A percentile compares a stretch with the other conserved stretches of the same genome.
phyloP scores from a whole-genome alignment of 2,797 vertebrate genomes.

The Todus mexicanus region DNA sequence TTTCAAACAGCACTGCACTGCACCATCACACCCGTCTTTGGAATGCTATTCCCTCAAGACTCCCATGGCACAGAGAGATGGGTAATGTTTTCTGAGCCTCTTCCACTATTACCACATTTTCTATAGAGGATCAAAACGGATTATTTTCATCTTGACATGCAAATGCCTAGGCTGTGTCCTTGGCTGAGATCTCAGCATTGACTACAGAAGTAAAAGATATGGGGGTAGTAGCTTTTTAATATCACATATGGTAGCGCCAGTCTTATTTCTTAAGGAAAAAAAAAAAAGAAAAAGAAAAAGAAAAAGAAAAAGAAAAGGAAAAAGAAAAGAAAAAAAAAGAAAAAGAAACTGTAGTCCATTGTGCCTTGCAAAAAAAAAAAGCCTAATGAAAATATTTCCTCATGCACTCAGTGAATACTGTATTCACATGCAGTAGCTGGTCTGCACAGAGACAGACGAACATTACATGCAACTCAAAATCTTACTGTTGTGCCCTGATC shows the following conservation, averaged over 20 bases:
- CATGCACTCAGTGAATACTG: not conserved
- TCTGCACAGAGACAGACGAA: not conserved
- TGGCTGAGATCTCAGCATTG: slow-evolving; percentile 36
- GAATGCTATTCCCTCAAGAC: slow-evolving; percentile 39
- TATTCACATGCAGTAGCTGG: not conserved
- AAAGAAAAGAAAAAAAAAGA: not conserved
- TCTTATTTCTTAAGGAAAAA: not conserved
- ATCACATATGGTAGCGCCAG: not conserved
- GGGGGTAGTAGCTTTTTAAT: not conserved
- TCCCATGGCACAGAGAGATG: slow-evolving; percentile 13
- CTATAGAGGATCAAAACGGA: slow-evolving; percentile 48
- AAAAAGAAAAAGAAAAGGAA: not conserved
- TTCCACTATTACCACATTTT: slow-evolving; percentile 28
- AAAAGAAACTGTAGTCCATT: not conserved
- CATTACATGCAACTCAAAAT: not conserved
- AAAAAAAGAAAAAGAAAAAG: not conserved
- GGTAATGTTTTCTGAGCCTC: slow-evolving; percentile 51
- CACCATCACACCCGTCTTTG: slow-evolving; percentile 20
- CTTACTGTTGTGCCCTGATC: not conserved
- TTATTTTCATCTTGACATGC: slow-evolving; percentile 64
- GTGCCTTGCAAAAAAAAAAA: not conserved
- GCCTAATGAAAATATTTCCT: not conserved
- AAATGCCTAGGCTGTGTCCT: slow-evolving; percentile 30
- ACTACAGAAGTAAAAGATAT: slow-evolving; percentile 1
- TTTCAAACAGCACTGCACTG: not conserved